These are phyloP conservation scores for Drosophila peninsularis DNA, from an alignment of 2,888 invertebrate genomes.

Conservation along the genomic window DNA sequence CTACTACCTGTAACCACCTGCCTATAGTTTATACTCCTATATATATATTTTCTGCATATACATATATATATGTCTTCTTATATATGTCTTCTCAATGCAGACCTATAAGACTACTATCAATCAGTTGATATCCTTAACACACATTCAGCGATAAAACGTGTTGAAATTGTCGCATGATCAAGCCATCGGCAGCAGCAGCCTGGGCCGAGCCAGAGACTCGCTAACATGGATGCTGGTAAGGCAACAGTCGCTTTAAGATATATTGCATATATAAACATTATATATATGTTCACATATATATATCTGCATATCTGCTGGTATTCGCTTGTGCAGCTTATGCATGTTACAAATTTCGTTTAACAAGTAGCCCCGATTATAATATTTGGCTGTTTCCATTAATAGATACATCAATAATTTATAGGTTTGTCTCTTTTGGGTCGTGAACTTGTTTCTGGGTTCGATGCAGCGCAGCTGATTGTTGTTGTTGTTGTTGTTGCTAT, in stretches of 20 bases:
- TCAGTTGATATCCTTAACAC: not conserved
- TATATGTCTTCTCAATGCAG: not conserved
- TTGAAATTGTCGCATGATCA: not conserved
- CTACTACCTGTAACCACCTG: not conserved
- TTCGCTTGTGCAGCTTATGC: not conserved
- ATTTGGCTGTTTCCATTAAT: conserved; percentile 12
- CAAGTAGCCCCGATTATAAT: not conserved
- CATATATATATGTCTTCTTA: not conserved
- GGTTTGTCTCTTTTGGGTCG: conserved; percentile 27
- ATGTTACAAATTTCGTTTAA: conserved; percentile 18
- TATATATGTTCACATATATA: not conserved
- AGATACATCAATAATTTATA: conserved; percentile 25
- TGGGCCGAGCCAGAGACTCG: not conserved
- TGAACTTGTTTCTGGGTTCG: conserved; percentile 34
- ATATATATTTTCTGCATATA: not conserved
- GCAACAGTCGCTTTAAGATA: not conserved
- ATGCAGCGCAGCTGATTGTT: conserved; percentile 13
- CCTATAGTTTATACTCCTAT: not conserved
- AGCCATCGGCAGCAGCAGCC: not conserved
- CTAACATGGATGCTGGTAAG: not conserved
- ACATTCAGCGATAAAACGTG: not conserved
- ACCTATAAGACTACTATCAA: not conserved
- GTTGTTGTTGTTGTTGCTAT: conserved; percentile 15
- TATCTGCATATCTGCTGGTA: not conserved
- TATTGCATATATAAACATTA: not conserved